Percentiles rank a stretch among this genome's conserved stretches.
These are phyloP conservation scores for Ennomos quercinarius DNA, from an alignment of 2,888 invertebrate genomes.

Conservation along the genomic window DNA sequence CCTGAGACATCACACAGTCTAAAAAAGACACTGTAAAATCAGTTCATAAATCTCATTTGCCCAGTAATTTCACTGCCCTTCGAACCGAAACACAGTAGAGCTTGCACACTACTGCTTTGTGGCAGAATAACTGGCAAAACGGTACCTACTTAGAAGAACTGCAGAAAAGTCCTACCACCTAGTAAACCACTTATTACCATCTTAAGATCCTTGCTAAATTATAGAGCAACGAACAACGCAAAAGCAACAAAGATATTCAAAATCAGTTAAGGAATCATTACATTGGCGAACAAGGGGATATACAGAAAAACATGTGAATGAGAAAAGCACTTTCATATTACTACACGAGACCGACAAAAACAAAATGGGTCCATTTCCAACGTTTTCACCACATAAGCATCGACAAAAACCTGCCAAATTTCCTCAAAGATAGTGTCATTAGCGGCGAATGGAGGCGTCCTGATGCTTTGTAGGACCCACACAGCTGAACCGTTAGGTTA, in stretches of 20 bases:
- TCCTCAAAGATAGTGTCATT: constrained; percentile 59
- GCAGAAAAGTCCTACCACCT: no score
- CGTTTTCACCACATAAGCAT: constrained; percentile 33
- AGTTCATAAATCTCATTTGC: no score
- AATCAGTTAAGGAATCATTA: constrained; percentile 1
- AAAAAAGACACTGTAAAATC: no score
- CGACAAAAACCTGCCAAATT: constrained; percentile 50
- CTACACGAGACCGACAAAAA: constrained; percentile 32
- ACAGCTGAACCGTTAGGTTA: constrained; percentile 27
- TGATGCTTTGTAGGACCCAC: constrained; percentile 5
- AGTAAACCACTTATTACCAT: no score
- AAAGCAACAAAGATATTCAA: neutral
- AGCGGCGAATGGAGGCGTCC: constrained; percentile 52
- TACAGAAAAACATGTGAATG: constrained; percentile 6
- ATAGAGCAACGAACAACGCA: no score
- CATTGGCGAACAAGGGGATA: neutral
- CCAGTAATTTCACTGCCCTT: no score
- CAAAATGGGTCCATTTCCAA: constrained; percentile 37
- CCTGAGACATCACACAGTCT: no score
- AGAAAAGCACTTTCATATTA: constrained; percentile 13
- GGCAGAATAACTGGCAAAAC: no score
- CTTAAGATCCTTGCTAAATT: no score
- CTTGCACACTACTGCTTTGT: no score
- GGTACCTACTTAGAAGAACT: no score
- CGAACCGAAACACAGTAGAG: no score